Conservation (phyloP, 2,113 vertebrate genomes). For the Maccullochella peelii region DNA sequence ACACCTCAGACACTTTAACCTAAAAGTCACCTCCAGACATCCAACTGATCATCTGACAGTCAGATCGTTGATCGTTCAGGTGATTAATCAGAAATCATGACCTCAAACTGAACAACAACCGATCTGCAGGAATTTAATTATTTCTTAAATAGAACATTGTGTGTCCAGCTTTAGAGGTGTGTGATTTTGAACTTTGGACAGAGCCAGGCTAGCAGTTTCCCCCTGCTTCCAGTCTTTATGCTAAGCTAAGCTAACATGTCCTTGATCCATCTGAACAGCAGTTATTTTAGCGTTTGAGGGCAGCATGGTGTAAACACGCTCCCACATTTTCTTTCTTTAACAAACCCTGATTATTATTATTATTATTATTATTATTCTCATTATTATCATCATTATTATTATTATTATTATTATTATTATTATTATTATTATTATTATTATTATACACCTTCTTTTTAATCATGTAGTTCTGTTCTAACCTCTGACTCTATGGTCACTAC, state of each 20-base stretch:
- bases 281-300: neutral
- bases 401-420: neutral
- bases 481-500: slow-evolving; percentile 28
- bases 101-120: neutral
- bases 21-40: too few species aligned
- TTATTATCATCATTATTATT: neutral
- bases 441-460: neutral
- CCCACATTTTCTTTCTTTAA: neutral
- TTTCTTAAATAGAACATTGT: too few species aligned
- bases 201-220: neutral
- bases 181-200: neutral
- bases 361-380: neutral
- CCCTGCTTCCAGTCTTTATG: slow-evolving; percentile 1
- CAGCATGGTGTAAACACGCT: slow-evolving; percentile 5
- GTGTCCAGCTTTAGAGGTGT: neutral
- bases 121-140: neutral
- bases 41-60: too few species aligned
- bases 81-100: neutral
- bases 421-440: neutral
- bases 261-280: too few species aligned
- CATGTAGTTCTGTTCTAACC: slow-evolving; percentile 19
- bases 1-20: too few species aligned
- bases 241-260: neutral
- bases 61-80: neutral
- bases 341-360: slow-evolving; percentile 1